phyloP scores from a whole-genome alignment of 2,888 invertebrate species.

The Stomorhina lunata region DNA sequence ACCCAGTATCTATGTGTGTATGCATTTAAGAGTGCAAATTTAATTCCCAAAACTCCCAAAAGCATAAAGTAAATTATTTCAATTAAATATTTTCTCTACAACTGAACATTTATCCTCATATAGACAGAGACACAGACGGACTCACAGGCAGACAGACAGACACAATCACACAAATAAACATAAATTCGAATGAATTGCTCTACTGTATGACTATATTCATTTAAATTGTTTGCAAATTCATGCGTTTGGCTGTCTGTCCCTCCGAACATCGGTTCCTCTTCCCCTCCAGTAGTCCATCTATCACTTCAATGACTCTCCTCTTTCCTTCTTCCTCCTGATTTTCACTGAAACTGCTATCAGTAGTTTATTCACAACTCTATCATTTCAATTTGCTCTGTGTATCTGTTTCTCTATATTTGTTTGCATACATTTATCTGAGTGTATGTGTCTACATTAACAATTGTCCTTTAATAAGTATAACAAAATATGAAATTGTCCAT shows the following conservation, averaged over 20 bases:
- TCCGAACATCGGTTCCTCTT: background rate
- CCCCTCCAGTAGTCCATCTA: background rate
- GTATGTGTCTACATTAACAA: conserved; percentile 36
- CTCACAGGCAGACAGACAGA: background rate
- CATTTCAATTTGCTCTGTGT: conserved; percentile 38
- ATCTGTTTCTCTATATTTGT: background rate
- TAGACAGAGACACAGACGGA: background rate
- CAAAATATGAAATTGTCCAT: conserved; percentile 61
- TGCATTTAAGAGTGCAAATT: conserved; percentile 73
- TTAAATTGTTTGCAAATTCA: background rate
- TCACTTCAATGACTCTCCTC: too few relatives aligned
- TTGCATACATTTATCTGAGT: background rate
- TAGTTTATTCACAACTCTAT: conserved; percentile 51
- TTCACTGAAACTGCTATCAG: too few relatives aligned
- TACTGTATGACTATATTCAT: background rate
- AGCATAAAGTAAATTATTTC: conserved; percentile 75
- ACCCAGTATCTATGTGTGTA: background rate
- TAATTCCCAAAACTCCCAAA: conserved; percentile 75
- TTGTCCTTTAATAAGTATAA: conserved; percentile 59
- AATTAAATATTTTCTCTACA: conserved; percentile 69
- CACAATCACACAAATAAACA: background rate
- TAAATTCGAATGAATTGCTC: background rate
- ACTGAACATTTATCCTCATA: conserved; percentile 32
- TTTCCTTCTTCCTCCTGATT: too few relatives aligned
- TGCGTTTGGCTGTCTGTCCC: background rate